Base-by-base conservation (phyloP, 2,888 invertebrate species). In the Caenorhabditis sp. region DNA sequence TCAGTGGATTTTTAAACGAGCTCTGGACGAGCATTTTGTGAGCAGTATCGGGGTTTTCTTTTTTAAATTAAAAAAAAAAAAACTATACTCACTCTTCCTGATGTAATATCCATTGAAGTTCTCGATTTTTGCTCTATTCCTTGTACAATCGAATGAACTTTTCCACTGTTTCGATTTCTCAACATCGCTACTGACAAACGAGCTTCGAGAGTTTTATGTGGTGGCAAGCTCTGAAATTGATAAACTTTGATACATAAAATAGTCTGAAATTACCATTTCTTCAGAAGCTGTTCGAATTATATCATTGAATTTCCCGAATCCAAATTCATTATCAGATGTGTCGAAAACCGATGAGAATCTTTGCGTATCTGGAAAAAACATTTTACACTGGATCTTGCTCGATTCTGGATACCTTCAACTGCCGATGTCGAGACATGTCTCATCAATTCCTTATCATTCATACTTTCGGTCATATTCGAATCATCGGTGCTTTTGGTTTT, bases 61-160 rank as follows among this genome's bases (percentile, higher is more conserved):
- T n/a, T n/a, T n/a, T n/a, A n/a, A n/a, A n/a, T n/a, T n/a, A n/a
- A n/a, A n/a, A n/a, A n/a, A n/a, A n/a, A n/a, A n/a, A n/a, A n/a
- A n/a, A n/a, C n/a, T n/a, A n/a, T n/a, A 56, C 56, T 26, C 27
- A 23, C 17, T 56, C 17, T 26, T 26, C 10, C 14, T 14, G 7
- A 5, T 38, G 20, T n/a, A 10, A 38, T 21, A 43, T 71, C 71
- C 5, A 60, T 57, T 0, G 71, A 67, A 4, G 38, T n/a, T 53
- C 67, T 56, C 1, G 56, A 57, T n/a, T 38, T 70, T 27, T 60
- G 36, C 36, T 71, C 71, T 14, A 71, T 67, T 17, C 50, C 58
- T 63, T 71, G 71, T 14, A 43, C 43, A 71, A 71, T n/a, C 67
- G 71, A 67, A 52, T 67, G 71, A 31, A 71, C 71, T n/a, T 67